Percentiles rank a stretch among this genome's conserved stretches.
Conservation (phyloP, 2,113 vertebrate species). For the Bos indicus region DNA sequence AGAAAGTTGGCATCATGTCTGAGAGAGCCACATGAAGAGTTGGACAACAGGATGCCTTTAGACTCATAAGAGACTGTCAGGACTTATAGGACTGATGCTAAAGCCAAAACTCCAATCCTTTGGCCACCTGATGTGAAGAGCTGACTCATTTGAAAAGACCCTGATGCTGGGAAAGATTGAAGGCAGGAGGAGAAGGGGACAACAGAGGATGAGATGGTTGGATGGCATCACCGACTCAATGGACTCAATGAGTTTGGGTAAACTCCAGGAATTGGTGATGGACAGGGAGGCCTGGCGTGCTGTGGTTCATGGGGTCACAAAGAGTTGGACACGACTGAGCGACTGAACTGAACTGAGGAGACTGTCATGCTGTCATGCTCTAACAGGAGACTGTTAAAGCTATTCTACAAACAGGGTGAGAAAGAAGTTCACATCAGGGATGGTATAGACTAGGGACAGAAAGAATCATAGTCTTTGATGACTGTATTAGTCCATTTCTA, state of each 20-base stretch:
- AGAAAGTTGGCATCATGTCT: neutral
- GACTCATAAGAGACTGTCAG: neutral
- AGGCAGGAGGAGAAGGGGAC: neutral
- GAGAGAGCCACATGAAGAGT: neutral
- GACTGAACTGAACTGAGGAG: neutral
- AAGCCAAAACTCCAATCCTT: neutral
- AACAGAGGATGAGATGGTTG: neutral
- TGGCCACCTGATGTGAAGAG: neutral
- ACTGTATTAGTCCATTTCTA: neutral
- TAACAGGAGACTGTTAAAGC: neutral
- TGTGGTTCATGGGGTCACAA: rapidly evolving
- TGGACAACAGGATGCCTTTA: neutral
- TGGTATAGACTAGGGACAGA: neutral
- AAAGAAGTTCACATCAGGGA: neutral
- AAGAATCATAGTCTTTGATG: neutral
- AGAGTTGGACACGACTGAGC: rapidly evolving
- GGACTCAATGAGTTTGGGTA: neutral
- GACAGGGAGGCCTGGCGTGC: neutral
- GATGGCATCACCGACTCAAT: neutral
- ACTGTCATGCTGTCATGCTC: neutral
- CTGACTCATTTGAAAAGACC: neutral
- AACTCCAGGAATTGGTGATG: neutral
- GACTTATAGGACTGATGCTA: neutral
- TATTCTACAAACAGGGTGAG: neutral
- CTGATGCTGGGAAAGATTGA: neutral